Evolutionary conservation across 2,113 vertebrate species (phyloP).

Genomic region (Thymallus thymallus): DNA sequence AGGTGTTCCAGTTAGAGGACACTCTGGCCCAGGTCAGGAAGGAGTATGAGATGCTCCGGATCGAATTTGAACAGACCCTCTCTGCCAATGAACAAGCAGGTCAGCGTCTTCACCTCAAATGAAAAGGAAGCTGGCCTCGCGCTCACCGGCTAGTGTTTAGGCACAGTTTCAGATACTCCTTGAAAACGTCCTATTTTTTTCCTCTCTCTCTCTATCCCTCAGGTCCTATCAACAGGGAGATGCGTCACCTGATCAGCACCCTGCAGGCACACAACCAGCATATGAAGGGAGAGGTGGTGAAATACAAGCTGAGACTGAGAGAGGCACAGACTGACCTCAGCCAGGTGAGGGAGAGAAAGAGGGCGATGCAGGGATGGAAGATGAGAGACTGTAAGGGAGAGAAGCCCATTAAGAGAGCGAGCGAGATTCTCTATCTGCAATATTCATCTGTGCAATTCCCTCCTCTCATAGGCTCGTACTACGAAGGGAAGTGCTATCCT

Average conservation of each 20-base stretch:
- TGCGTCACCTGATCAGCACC: slow-evolving; percentile 97
- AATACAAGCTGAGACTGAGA: slow-evolving; percentile 88
- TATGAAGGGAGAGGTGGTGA: slow-evolving; percentile 92
- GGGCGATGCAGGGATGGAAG: background rate
- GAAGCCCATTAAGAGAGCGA: background rate
- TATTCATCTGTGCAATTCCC: background rate
- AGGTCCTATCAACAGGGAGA: slow-evolving; percentile 96
- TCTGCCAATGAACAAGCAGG: slow-evolving; percentile 98
- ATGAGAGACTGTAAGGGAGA: background rate
- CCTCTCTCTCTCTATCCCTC: slow-evolving; percentile 2
- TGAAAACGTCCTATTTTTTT: background rate
- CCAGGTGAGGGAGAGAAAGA: slow-evolving; percentile 73
- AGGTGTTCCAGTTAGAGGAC: slow-evolving; percentile 98
- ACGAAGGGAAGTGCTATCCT: slow-evolving; percentile 84
- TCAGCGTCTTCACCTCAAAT: slow-evolving; percentile 45
- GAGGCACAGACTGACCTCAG: slow-evolving; percentile 89
- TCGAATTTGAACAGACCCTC: slow-evolving; percentile 96
- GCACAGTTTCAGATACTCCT: too few species aligned
- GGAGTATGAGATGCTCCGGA: slow-evolving; percentile 97
- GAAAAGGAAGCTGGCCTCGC: too few species aligned
- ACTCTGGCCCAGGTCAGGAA: slow-evolving; percentile 95
- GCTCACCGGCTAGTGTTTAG: background rate
- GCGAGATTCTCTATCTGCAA: background rate
- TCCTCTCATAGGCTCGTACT: slow-evolving; percentile 68
- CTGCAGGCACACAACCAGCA: slow-evolving; percentile 98